Evolutionary conservation across 2,888 invertebrate genomes (phyloP), one percentile per base, ranked within the genome.

Genomic region (Eilema depressum): DNA sequence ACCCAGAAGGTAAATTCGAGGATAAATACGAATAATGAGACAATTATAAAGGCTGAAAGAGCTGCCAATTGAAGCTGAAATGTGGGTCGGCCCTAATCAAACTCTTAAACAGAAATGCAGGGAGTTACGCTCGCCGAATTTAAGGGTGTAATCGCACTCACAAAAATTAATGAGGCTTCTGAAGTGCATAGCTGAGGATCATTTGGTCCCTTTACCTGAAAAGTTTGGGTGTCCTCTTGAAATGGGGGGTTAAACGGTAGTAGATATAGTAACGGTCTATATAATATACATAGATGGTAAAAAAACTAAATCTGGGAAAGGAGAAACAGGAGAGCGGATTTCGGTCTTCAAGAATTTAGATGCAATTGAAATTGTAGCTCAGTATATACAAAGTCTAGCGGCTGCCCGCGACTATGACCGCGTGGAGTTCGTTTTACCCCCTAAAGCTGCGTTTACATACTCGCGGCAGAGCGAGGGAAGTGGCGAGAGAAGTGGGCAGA

Each of bases 1-100:
- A 8, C n/a, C n/a, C 23, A 3, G n/a, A 56, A 56, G 30, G 53
- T 20, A 30, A 17, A 30, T n/a, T 33, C 17, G 3, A 23, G n/a
- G 28, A 53, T 64, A 64, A n/a, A 53, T 53, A 53, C 53, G 57
- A 70, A 71, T 75, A 76, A 75, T 77, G 69, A 71, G 73, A 66
- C 62, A 75, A 75, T 75, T 57, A 75, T 75, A 74, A 69, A 28
- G 11, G 60, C 57, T 72, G 72, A 70, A 72, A 75, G 75, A 71
- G 33, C 47, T 67, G 69, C 77, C 81, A 81, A 83, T 83, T 84
- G 80, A 70, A 17, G 37, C 71, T 70, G 63, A 72, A 80, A 74
- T 74, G 69, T 75, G 66, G 75, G 64, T 66, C 65, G 62, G 62
- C 65, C 63, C 65, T 71, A 65, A 62, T 26, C 59, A 63, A 75